These are phyloP conservation scores for Temnothorax curvispinosus DNA, from an alignment of 1,140 invertebrate species.

Conservation along the genomic window DNA sequence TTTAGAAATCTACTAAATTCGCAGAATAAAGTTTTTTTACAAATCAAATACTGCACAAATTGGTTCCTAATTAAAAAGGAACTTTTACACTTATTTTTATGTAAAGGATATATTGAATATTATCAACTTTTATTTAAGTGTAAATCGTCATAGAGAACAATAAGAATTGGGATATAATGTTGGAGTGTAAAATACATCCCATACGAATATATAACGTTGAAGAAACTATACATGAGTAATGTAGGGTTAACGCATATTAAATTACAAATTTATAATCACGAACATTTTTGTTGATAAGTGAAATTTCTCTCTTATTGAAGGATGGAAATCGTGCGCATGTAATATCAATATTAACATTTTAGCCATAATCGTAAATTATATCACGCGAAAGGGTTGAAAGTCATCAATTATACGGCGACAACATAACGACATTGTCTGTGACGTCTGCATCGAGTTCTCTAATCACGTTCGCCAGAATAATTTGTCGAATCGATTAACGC, in stretches of 20 bases:
- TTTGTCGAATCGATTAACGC: slow-evolving; percentile 21
- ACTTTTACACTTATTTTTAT: not conserved
- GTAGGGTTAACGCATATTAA: not conserved
- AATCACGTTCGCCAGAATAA: slow-evolving; percentile 29
- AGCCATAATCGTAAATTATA: not conserved
- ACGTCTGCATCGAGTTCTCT: not conserved
- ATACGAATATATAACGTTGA: not conserved
- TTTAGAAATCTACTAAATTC: not conserved
- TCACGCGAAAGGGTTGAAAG: not conserved
- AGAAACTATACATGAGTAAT: not conserved
- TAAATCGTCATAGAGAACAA: not conserved
- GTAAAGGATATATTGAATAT: not conserved
- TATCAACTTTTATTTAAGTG: not conserved
- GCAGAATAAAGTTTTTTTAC: not conserved
- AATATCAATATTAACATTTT: slow-evolving; percentile 17
- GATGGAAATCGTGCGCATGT: not conserved
- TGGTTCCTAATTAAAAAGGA: not conserved
- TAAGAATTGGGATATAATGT: not conserved
- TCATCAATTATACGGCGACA: not conserved
- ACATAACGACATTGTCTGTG: slow-evolving; percentile 9
- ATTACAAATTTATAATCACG: not conserved
- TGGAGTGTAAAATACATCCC: not conserved
- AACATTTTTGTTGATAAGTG: not conserved
- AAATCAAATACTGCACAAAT: not conserved
- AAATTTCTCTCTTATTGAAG: not conserved